Percentiles rank a stretch among this genome's conserved stretches.
These are phyloP conservation scores for Zelostemma sp. DNA, from an alignment of 1,140 invertebrate genomes.

Conservation along the genomic window DNA sequence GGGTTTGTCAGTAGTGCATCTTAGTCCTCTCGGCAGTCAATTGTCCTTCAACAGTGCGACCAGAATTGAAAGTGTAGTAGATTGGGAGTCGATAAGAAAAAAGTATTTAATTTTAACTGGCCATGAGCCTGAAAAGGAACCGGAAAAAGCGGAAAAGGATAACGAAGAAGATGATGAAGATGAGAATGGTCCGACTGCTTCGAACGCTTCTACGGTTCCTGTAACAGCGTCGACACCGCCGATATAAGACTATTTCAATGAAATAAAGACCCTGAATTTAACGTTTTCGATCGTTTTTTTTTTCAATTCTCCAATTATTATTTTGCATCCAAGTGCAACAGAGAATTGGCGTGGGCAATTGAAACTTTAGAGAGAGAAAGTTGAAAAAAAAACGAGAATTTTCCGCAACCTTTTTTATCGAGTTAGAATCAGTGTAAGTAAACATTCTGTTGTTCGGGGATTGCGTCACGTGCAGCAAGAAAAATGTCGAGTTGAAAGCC, in stretches of 20 bases:
- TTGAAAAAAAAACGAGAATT: constrained; percentile 28
- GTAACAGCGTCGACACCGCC: constrained; percentile 53
- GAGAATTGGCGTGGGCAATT: too few relatives aligned
- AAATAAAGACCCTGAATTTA: constrained; percentile 17
- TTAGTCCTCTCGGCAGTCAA: constrained; percentile 85
- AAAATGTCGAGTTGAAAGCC: too few relatives aligned
- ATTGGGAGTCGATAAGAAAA: constrained; percentile 91
- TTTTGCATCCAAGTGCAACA: not conserved
- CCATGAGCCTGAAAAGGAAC: constrained; percentile 75
- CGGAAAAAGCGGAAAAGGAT: constrained; percentile 71
- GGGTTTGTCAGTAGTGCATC: constrained; percentile 80
- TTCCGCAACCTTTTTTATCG: constrained; percentile 31
- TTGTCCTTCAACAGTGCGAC: constrained; percentile 80
- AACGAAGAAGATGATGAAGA: constrained; percentile 69
- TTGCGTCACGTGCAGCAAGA: not conserved
- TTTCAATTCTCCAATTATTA: constrained; percentile 1
- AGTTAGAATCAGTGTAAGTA: constrained; percentile 51
- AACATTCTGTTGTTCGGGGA: constrained; percentile 2
- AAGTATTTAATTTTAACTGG: constrained; percentile 87
- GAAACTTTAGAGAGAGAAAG: constrained; percentile 10
- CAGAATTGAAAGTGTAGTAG: constrained; percentile 90
- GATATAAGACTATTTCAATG: constrained; percentile 37
- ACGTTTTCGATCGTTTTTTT: constrained; percentile 4
- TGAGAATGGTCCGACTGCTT: constrained; percentile 53
- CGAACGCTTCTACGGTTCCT: constrained; percentile 55